Base-by-base conservation (phyloP, 2,888 invertebrate species). In the Augochlorella aurata region DNA sequence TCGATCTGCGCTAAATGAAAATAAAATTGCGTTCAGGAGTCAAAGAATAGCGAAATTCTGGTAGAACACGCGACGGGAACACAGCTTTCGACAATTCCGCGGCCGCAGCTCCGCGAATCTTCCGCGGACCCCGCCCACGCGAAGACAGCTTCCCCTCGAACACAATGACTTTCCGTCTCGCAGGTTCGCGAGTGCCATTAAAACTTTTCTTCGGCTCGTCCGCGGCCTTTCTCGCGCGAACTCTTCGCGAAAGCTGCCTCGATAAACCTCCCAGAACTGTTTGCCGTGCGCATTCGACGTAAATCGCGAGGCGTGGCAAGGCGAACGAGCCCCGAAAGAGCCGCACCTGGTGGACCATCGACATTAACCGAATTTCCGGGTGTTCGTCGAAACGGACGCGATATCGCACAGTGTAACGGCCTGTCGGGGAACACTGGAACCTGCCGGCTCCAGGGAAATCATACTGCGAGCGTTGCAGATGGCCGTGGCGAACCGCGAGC, bases 361-460 rank as follows among this genome's bases (percentile, higher is more conserved):
- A 68, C 38, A 72, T 69, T 72, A 72, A 69, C 78, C 75, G 77
- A 84, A 82, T 75, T 84, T 82, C 78, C 45, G 52, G 45, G 54
- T 81, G 81, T 81, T 84, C 67, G 66, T 52, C 67, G 58, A 82
- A 82, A 83, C 74, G 72, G 75, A 63, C 73, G 44, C 44, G 79
- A 65, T 74, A 61, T 72, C 71, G 82, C 58, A 83, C 73, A 80
- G 65, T 67, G 79, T 85, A 86, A 87, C 75, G 74, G 78, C 47
- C 71, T 79, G 78, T 68, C 21, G 69, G 83, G 67, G 83, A 77
- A 70, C 58, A 66, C 45, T 47, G 66, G 69, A 54, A 72, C 70
- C 81, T 52, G 74, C 18, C n/a, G 18, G 52, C 87, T 73, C 84
- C 18, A 47, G 87, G 87, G 87, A 87, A 87, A 87, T 87, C 84